A percentile compares a stretch with the other conserved stretches of the same genome.
Conservation (phyloP, 1,140 invertebrate genomes). For the Phthorimaea operculella region DNA sequence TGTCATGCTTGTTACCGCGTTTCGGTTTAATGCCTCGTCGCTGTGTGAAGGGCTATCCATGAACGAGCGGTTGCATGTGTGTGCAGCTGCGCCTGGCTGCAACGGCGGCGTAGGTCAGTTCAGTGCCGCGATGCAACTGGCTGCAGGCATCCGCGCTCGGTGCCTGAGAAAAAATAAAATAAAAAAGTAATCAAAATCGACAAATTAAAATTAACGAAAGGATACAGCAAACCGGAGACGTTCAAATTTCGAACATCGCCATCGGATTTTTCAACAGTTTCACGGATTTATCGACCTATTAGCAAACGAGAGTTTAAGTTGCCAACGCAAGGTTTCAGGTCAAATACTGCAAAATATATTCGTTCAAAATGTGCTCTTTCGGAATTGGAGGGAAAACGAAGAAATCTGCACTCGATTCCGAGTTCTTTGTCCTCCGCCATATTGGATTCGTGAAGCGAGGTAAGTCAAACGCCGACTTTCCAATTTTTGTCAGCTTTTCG, state of each 20-base stretch:
- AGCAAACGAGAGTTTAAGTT: too few relatives aligned
- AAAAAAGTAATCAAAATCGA: background rate
- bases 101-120: conserved; percentile 1
- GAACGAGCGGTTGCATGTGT: background rate
- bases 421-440: conserved; percentile 2
- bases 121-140: background rate
- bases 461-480: background rate
- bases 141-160: background rate
- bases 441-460: background rate
- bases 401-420: background rate
- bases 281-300: too few relatives aligned
- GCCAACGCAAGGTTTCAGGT: too few relatives aligned
- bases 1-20: conserved; percentile 2
- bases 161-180: background rate
- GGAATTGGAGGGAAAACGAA: background rate
- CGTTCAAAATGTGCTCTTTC: too few relatives aligned
- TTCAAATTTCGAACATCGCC: too few relatives aligned
- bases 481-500: background rate
- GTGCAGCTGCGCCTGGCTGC: conserved; percentile 1
- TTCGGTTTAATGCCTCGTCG: background rate
- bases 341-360: too few relatives aligned
- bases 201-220: too few relatives aligned
- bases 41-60: background rate
- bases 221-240: too few relatives aligned
- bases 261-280: too few relatives aligned